A percentile compares a stretch with the other conserved stretches of the same genome.
phyloP scores from a whole-genome alignment of 2,113 vertebrate genomes.

The Pandion haliaetus region DNA sequence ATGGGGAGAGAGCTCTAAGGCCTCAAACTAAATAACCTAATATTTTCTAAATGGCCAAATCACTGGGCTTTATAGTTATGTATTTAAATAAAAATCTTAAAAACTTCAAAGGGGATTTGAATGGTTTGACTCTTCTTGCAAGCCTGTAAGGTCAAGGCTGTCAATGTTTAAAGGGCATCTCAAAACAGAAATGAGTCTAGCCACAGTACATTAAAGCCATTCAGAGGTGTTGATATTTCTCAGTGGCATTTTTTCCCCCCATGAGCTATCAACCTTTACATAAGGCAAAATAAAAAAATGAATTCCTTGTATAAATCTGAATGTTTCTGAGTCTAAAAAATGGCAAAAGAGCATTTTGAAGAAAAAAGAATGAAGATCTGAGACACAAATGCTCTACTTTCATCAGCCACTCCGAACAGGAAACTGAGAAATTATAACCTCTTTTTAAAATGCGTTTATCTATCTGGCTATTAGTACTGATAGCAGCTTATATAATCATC shows the following conservation, averaged over 20 bases:
- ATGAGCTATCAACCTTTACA: background rate
- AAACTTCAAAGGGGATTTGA: background rate
- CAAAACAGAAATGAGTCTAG: background rate
- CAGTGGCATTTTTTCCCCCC: background rate
- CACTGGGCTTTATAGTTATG: background rate
- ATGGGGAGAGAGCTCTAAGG: fast-evolving
- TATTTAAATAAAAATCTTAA: background rate
- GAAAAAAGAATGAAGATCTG: conserved; percentile 13
- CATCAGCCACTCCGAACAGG: background rate
- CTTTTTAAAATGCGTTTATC: conserved; percentile 47
- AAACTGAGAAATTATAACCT: conserved; percentile 37
- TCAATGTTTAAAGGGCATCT: background rate
- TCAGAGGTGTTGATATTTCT: background rate
- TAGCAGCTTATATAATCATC: conserved; percentile 37
- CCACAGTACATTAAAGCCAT: background rate
- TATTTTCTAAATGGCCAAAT: background rate
- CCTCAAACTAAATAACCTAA: background rate
- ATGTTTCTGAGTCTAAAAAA: background rate
- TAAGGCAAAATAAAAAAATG: background rate
- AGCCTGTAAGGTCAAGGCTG: background rate
- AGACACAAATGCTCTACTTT: background rate
- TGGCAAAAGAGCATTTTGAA: conserved; percentile 6
- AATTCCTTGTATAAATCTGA: background rate
- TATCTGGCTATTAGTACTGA: conserved; percentile 47
- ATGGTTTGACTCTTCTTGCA: background rate